Evolutionary conservation across 2,888 invertebrate species (phyloP), one percentile per base, ranked within the genome.

Genomic region (Sinodicranocentrus sp.): DNA sequence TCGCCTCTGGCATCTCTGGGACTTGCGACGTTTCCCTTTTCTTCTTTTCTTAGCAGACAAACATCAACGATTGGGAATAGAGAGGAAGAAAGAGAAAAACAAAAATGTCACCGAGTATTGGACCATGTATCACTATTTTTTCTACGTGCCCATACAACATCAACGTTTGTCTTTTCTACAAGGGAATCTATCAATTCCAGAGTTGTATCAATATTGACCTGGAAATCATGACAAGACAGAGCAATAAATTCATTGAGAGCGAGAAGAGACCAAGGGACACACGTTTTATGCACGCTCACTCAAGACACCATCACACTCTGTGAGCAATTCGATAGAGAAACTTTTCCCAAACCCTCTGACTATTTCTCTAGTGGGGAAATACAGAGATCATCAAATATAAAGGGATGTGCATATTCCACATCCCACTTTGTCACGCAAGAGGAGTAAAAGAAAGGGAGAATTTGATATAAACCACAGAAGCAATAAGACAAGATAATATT

Each of bases 201-300:
- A 59, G 68, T 82, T 87, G 85, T 85, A 84, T 87, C 86, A 87
- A 87, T 87, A 87, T 87, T 87, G 87, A 87, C 86, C 87, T 83
- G 78, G 72, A 87, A 86, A 87, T 87, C 82, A 86, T 85, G 84
- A 84, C 71, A 76, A 59, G 76, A 76, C 82, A 76, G 39, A 70
- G 82, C 76, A 76, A 82, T 82, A 82, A 82, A 82, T 82, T 82
- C 76, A 82, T 76, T 82, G 76, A 76, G 54, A 65, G 70, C 44
- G 26, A 54, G 59, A 23, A 73, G 75, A 70, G 73, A 80, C 80
- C 43, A 23, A 73, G 75, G 75, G 73, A 80, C 80, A 80, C 67
- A 80, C 67, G 80, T 73, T 71, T 44, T 25, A 28, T 59, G 52
- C 26, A 23, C 19, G 25, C 5, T 39, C 57, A 33, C 23, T 13